A percentile compares a stretch with the other conserved stretches of the same genome.
Evolutionary conservation across 2,113 vertebrate species (phyloP).

Genomic region (Urocynchramus pylzowi): DNA sequence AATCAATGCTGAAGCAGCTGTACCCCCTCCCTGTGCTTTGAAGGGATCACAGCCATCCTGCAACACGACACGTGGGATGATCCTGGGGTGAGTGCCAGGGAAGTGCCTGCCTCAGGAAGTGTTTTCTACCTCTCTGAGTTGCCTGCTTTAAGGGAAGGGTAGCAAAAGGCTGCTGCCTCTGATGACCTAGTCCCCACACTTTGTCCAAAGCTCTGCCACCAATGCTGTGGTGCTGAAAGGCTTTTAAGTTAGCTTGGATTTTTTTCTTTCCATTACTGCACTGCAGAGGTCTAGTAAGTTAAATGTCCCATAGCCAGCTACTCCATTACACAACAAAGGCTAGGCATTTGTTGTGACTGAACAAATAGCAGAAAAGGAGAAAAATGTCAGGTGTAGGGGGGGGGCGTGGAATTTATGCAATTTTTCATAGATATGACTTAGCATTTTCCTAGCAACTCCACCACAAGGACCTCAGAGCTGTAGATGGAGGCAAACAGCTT

Average conservation of each 20-base stretch:
- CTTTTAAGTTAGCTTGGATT: neutral
- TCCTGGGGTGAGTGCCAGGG: rapidly evolving
- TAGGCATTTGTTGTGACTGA: neutral
- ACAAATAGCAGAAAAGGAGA: neutral
- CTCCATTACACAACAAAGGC: neutral
- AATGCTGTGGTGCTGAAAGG: neutral
- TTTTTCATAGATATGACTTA: neutral
- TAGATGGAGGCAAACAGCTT: neutral
- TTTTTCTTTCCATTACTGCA: neutral
- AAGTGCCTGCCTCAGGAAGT: no score
- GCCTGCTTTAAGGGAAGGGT: neutral
- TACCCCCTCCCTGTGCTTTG: neutral
- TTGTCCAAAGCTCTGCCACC: neutral
- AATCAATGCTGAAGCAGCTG: neutral
- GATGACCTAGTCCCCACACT: neutral
- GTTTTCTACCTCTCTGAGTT: neutral
- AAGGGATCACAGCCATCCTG: neutral
- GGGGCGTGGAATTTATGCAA: neutral
- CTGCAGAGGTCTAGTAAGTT: neutral
- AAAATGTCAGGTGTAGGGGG: neutral
- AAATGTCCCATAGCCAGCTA: neutral
- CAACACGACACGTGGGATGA: rapidly evolving
- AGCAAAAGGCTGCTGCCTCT: neutral
- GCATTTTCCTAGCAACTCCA: neutral
- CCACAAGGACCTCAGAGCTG: neutral